phyloP scores from a whole-genome alignment of 2,888 invertebrate genomes.

The Ectemnius continuus region DNA sequence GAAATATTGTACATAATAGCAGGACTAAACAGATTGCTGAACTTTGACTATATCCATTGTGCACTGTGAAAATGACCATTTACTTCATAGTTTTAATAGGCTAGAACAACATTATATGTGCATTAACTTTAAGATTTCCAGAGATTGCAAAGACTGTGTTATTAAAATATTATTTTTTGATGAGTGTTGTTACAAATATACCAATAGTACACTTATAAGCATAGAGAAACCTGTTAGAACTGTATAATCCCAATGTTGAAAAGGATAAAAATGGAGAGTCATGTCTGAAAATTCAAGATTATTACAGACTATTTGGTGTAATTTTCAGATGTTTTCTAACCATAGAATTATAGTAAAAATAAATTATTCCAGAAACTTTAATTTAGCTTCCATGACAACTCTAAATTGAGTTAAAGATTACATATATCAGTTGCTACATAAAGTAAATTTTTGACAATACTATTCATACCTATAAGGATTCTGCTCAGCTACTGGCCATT shows the following conservation, averaged over 20 bases:
- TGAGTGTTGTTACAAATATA: constrained; percentile 23
- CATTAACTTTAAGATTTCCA: too few relatives aligned
- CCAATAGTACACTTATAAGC: constrained; percentile 51
- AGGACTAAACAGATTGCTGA: too few relatives aligned
- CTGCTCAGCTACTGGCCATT: constrained; percentile 82
- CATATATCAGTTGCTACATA: background rate
- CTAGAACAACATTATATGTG: too few relatives aligned
- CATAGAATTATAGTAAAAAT: background rate
- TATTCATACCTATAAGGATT: constrained; percentile 71
- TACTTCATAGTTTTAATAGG: too few relatives aligned
- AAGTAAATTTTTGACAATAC: constrained; percentile 2
- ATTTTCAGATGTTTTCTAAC: too few relatives aligned
- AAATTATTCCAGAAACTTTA: background rate
- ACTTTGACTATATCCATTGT: too few relatives aligned
- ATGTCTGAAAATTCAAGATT: constrained; percentile 70
- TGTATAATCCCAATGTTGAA: constrained; percentile 75
- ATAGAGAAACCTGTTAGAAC: constrained; percentile 71
- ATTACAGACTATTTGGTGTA: constrained; percentile 31
- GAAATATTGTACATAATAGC: too few relatives aligned
- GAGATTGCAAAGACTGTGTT: too few relatives aligned
- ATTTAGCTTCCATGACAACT: background rate
- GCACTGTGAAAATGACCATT: too few relatives aligned
- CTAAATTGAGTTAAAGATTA: background rate
- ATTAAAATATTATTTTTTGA: constrained; percentile 5
- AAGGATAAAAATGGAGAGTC: constrained; percentile 75